Base-by-base conservation (phyloP, 1,140 invertebrate species). In the Ceratina japonica region DNA sequence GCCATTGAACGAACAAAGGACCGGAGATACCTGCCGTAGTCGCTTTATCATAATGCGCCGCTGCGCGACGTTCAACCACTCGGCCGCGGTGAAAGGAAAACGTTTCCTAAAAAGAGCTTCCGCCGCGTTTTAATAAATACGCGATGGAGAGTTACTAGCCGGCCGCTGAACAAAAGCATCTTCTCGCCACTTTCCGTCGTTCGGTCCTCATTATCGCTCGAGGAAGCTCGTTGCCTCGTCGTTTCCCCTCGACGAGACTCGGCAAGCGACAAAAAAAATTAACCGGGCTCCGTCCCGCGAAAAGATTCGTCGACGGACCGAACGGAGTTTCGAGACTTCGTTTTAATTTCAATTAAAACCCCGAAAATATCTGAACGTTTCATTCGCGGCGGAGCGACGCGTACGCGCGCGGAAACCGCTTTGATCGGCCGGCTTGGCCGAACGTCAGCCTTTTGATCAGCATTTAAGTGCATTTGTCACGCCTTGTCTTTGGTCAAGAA, bases 1-100 rank as follows among this genome's bases (percentile, higher is more conserved):
- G 20, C 31, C n/a, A 61, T 62, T 71, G 66, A 51, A 18, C 5
- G 75, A 62, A 77, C 75, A 77, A 73, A 65, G 76, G 59, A 62
- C 58, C 27, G 66, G 61, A 49, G 56, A 65, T 64, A 58, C 51
- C 52, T 18, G 18, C 52, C 56, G 64, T 24, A 12, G 31, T 58
- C 31, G 61, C 51, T 79, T 73, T 73, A 71, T 77, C 58, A 77
- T 52, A 71, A 71, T 61, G 49, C 18, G 22, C 16, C 2, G 18
- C 16, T 22, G 8, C 44, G 13, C 10, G 31, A 1, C 4, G 15
- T 27, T n/a, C 27, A 1, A 2, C 1, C 63, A n/a, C 18, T 15
- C 54, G 54, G 2, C 49, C 31, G 12, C 0, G 37, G 31, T 10
- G 16, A 16, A 52, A 37, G 75, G 16, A 76, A 71, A 61, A 71